Percentiles rank a stretch among this genome's conserved stretches.
Conservation (phyloP, 2,797 vertebrate genomes). For the Nannoperca obscura region DNA sequence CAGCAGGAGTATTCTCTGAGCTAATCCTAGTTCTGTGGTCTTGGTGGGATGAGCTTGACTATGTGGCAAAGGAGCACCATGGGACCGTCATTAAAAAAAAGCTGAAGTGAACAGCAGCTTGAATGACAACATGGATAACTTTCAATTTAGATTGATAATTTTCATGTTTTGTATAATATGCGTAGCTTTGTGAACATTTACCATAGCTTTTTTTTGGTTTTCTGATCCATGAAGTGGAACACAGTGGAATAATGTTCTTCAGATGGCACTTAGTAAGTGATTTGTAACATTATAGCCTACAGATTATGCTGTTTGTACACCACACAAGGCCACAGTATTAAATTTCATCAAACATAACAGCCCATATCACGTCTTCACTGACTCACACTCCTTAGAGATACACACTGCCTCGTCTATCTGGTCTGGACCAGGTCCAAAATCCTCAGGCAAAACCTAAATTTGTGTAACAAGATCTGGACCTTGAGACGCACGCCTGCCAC, state of each 20-base stretch:
- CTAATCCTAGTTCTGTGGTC: constrained; percentile 76
- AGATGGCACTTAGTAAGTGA: constrained; percentile 66
- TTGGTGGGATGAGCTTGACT: constrained; percentile 60
- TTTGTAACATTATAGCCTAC: constrained; percentile 76
- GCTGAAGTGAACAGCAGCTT: constrained; percentile 43
- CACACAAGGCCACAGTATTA: constrained; percentile 73
- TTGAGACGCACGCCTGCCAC: constrained; percentile 84
- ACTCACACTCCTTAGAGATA: constrained; percentile 70
- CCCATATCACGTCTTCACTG: constrained; percentile 79
- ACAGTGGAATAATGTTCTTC: constrained; percentile 57
- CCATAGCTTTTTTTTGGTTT: constrained; percentile 33
- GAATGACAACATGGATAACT: constrained; percentile 36
- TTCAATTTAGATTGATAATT: constrained; percentile 39
- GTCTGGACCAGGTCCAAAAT: constrained; percentile 83
- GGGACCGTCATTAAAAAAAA: constrained; percentile 41
- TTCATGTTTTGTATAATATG: constrained; percentile 29
- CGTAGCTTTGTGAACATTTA: constrained; percentile 41
- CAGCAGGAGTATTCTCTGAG: constrained; percentile 74
- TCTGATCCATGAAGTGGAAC: constrained; percentile 55
- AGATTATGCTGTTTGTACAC: constrained; percentile 76
- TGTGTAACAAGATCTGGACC: constrained; percentile 86
- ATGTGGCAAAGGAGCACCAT: constrained; percentile 38
- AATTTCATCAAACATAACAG: constrained; percentile 82
- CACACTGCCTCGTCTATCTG: constrained; percentile 75
- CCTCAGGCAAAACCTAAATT: constrained; percentile 82